These are phyloP conservation scores for Dorcus parallelipipedus DNA, from an alignment of 2,888 invertebrate species.

Conservation along the genomic window DNA sequence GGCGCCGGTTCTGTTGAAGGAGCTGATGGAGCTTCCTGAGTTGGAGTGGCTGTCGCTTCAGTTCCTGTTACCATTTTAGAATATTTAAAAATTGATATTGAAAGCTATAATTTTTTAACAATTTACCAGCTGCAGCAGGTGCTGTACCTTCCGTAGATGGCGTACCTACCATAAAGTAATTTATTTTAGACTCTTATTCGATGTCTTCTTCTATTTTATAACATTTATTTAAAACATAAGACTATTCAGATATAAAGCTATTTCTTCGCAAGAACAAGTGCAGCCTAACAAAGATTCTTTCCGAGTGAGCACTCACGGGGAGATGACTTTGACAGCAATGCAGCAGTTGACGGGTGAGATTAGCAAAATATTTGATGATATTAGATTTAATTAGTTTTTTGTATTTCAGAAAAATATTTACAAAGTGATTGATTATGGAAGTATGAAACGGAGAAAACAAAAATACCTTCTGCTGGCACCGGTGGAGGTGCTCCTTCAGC, in stretches of 20 bases:
- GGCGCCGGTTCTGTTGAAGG: constrained; percentile 28
- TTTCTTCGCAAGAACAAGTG: too few relatives aligned
- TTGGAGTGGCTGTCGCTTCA: constrained; percentile 20
- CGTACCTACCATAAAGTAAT: constrained; percentile 3
- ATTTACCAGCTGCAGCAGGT: constrained; percentile 16
- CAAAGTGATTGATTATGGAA: background rate
- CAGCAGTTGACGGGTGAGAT: background rate
- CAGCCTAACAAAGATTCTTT: too few relatives aligned
- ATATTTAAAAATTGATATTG: background rate
- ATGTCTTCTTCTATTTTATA: too few relatives aligned
- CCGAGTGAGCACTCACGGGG: too few relatives aligned
- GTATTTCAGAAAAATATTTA: background rate
- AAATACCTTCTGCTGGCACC: constrained; percentile 25
- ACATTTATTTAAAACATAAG: too few relatives aligned
- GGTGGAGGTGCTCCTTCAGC: constrained; percentile 39
- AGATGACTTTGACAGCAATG: too few relatives aligned
- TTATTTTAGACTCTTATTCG: too few relatives aligned
- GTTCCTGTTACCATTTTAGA: constrained; percentile 1
- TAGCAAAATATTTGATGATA: constrained; percentile 17
- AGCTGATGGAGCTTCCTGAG: constrained; percentile 28
- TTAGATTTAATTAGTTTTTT: constrained; percentile 26
- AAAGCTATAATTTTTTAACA: background rate
- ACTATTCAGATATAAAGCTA: too few relatives aligned
- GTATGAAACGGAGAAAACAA: constrained; percentile 8
- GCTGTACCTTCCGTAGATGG: constrained; percentile 28